Evolutionary conservation across 53 echinoderm and acorn worm species (phyloP).

Genomic region (Zoroaster sp.): DNA sequence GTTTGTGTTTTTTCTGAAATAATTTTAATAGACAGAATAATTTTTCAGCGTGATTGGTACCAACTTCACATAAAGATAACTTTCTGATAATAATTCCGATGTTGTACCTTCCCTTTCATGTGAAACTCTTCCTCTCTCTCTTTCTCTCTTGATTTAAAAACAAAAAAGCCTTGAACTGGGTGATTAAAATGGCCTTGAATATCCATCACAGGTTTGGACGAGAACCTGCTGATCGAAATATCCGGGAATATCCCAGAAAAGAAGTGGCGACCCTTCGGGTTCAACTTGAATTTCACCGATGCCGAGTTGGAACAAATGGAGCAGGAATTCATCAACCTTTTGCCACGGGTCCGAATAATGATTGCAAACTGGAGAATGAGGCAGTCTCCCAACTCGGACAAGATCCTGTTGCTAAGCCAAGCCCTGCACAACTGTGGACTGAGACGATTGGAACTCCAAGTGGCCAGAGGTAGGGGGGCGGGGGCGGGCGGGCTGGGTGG

Average conservation of each 20-base stretch:
- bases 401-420: conserved; percentile 31
- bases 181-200: too few species aligned
- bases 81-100: too few species aligned
- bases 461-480: conserved; percentile 23
- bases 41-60: too few species aligned
- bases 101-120: too few species aligned
- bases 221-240: conserved; percentile 3
- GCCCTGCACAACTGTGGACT: conserved; percentile 37
- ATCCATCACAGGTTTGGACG: conserved; percentile 35
- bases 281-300: conserved; percentile 15
- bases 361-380: conserved; percentile 32
- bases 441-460: conserved; percentile 14
- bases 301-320: conserved; percentile 3
- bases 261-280: conserved; percentile 20
- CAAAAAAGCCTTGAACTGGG: too few species aligned
- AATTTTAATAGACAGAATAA: too few species aligned
- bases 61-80: too few species aligned
- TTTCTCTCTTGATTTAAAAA: too few species aligned
- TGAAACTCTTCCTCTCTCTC: too few species aligned
- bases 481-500: too few species aligned
- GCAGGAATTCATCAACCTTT: not conserved
- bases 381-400: conserved; percentile 49
- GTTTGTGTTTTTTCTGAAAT: too few species aligned
- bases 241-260: not conserved
- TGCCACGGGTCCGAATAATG: conserved; percentile 28